A percentile compares a stretch with the other conserved stretches of the same genome.
These are phyloP conservation scores for Eurystomus glaucurus DNA, from an alignment of 2,797 vertebrate species.

Conservation along the genomic window DNA sequence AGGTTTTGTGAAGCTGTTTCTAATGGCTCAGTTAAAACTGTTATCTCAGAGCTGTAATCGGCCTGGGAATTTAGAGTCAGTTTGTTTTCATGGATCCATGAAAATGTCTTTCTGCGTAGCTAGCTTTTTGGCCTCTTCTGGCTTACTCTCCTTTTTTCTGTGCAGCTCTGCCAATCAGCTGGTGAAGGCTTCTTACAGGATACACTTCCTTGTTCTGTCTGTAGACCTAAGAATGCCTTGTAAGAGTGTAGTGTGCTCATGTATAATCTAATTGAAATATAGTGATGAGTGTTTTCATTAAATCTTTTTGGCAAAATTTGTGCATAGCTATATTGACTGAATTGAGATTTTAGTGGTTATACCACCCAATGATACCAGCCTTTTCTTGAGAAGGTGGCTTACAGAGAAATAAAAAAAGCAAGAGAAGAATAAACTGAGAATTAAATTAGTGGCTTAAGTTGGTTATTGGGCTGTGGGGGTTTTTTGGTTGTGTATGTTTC, in stretches of 20 bases:
- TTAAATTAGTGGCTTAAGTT: not conserved
- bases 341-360: not conserved
- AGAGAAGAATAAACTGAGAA: not conserved
- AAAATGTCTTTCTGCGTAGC: not conserved
- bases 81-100: not conserved
- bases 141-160: not conserved
- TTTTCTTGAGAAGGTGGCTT: not conserved
- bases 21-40: not conserved
- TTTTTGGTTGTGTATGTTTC: rapidly evolving
- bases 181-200: not conserved
- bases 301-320: not conserved
- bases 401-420: not conserved
- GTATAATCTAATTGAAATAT: not conserved
- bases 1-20: not conserved
- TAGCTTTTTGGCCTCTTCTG: not conserved
- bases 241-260: not conserved
- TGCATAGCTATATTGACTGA: not conserved
- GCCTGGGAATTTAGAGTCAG: not conserved
- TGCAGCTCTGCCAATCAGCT: not conserved
- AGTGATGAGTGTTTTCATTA: not conserved
- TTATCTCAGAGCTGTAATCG: not conserved
- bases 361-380: not conserved
- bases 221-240: not conserved
- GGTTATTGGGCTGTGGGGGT: not conserved
- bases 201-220: not conserved